phyloP scores from a whole-genome alignment of 92 coral and sea anemone genomes.

The Epizoanthus stellaris region DNA sequence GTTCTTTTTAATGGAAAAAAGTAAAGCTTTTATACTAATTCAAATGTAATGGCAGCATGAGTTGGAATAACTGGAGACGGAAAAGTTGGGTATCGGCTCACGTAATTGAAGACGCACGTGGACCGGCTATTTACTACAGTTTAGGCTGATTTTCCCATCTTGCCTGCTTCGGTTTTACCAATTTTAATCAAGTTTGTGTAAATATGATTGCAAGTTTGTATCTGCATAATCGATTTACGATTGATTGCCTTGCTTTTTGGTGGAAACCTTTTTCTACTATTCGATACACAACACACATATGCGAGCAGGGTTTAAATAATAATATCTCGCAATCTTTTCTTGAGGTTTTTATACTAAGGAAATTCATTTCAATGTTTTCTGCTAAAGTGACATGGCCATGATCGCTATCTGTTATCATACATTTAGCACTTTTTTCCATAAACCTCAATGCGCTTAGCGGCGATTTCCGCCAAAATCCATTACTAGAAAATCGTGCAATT shows the following conservation, averaged over 20 bases:
- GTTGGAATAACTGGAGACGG: background rate
- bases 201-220: background rate
- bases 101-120: conserved; percentile 31
- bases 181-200: conserved; percentile 4
- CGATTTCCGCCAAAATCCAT: conserved; percentile 52
- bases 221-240: background rate
- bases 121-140: background rate
- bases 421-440: conserved; percentile 24
- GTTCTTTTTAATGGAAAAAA: conserved; percentile 14
- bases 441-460: conserved; percentile 29
- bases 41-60: background rate
- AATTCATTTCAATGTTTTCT: conserved; percentile 45
- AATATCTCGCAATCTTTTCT: conserved; percentile 19
- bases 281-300: conserved; percentile 12
- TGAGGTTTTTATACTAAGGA: conserved; percentile 39
- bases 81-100: conserved; percentile 9
- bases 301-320: conserved; percentile 3
- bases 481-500: conserved; percentile 44
- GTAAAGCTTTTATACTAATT: conserved; percentile 7
- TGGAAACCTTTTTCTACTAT: background rate
- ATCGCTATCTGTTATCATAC: conserved; percentile 40
- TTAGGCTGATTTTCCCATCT: background rate
- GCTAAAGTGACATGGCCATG: conserved; percentile 35
- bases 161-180: conserved; percentile 4
- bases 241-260: background rate